Base-by-base conservation (phyloP, 2,797 vertebrate genomes). In the Rhabdomys pumilio region DNA sequence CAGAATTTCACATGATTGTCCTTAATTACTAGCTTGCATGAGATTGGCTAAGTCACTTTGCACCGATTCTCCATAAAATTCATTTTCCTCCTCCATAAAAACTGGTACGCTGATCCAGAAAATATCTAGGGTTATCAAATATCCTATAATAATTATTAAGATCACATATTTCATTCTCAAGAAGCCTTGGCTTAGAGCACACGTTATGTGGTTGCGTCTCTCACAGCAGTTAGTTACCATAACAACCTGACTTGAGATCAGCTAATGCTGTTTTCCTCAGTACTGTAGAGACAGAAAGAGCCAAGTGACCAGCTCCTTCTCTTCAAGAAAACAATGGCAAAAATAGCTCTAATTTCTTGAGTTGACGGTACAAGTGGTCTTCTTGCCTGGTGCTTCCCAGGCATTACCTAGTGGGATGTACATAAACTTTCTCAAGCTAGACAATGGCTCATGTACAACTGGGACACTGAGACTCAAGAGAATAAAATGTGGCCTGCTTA, bases 301-400 rank as follows among this genome's bases (percentile, higher is more conserved):
- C 31, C 26, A 14, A 89, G 80, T 53, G 92, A 91, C 50, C 13
- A 80, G 65, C 14, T 90, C 38, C 59, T 77, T 84, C 61, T 69
- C 73, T 85, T 90, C 41, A 44, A 63, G 80, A 92, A 92, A 93
- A 73, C 34, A 67, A 59, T 65, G 90, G 15, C 61, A 90, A 84
- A 55, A 87, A 75, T 3, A 4, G 4, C 59, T 91, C 57, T 87
- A 9, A 29, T 86, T 93, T 86, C 81, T 57, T 47, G 22, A 90
- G 26, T n/a, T 90, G 77, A 90, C 38, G 2, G 0, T 17, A 44
- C 29, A 38, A 53, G 34, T 84, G 88, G 53, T 29, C 61, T 89
- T 77, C 89, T 90, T 80, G 59, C 65, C 79, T 12, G 26, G n/a
- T 34, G 19, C 38, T 82, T 92, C 79, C 34, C 13, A 92, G 95